These are phyloP conservation scores for Calidris pugnax DNA, from an alignment of 2,113 vertebrate genomes.

Conservation along the genomic window DNA sequence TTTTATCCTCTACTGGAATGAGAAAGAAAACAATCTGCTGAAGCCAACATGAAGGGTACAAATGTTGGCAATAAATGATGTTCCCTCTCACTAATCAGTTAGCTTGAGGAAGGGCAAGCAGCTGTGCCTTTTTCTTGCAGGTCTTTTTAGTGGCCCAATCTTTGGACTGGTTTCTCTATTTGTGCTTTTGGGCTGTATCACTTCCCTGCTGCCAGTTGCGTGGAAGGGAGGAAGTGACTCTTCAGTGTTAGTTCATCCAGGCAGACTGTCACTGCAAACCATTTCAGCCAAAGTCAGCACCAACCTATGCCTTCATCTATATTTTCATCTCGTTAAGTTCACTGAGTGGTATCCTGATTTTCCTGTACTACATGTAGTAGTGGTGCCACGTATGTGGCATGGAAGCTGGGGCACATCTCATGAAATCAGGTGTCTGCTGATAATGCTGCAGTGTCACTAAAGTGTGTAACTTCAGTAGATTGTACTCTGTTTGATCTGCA, in stretches of 20 bases:
- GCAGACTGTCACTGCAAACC: neutral
- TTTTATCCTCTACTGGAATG: neutral
- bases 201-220: neutral
- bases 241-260: neutral
- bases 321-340: neutral
- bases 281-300: neutral
- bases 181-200: neutral
- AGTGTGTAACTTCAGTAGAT: neutral
- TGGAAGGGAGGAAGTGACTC: neutral
- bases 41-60: neutral
- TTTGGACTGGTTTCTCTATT: neutral
- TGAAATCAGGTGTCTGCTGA: neutral
- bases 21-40: neutral
- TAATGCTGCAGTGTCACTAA: neutral
- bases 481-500: neutral
- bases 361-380: accelerated
- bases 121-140: neutral
- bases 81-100: neutral
- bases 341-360: neutral
- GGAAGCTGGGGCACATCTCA: neutral
- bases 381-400: neutral
- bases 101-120: neutral
- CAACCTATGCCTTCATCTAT: accelerated
- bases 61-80: neutral
- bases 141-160: neutral